Base-by-base conservation (phyloP, 2,113 vertebrate species). In the Bucco capensis region DNA sequence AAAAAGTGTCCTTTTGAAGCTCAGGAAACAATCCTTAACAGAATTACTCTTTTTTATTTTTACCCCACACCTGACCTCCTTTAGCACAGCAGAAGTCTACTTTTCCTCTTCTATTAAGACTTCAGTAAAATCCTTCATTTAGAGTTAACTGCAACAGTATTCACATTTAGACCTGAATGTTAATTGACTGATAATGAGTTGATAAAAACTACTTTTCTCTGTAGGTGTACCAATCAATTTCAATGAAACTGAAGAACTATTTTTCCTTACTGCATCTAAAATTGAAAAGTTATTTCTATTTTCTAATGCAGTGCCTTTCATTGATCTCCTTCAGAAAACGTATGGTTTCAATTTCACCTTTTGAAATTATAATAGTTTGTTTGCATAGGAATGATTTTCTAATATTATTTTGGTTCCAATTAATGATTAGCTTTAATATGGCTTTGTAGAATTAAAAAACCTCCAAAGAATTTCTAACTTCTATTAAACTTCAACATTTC, bases 171-270 rank as follows among this genome's bases (percentile, higher is more conserved):
- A 97, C 89, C 94, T 98, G 98, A 98, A 98, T 98, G 99, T 98
- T 99, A 99, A 99, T 98, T 99, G 98, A 97, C 97, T 98, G 98
- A 99, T 98, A 98, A 98, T 98, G 97, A 98, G 97, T 97, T 96
- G 98, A 98, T 98, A 98, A 98, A n/a, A 98, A 91, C 92, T 92
- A 91, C 95, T 96, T 97, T 96, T 96, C 97, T 98, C 97, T 96
- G 97, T 97, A 99, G 98, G 98, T 98, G 96, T 96, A 97, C 98
- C 97, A 98, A 98, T 98, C 98, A 98, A 98, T 98, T 98, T 97
- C 94, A 97, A 97, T 95, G 95, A 97, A 98, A 98, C 85, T 77
- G 80, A 94, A 97, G 96, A 93, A 95, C 72, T 95, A 82, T 95
- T 73, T 90, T 96, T 98, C 97, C 98, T 98, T 97, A 97, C 93